Base-by-base conservation (phyloP, 2,888 invertebrate species). In the Chirona hameri region DNA sequence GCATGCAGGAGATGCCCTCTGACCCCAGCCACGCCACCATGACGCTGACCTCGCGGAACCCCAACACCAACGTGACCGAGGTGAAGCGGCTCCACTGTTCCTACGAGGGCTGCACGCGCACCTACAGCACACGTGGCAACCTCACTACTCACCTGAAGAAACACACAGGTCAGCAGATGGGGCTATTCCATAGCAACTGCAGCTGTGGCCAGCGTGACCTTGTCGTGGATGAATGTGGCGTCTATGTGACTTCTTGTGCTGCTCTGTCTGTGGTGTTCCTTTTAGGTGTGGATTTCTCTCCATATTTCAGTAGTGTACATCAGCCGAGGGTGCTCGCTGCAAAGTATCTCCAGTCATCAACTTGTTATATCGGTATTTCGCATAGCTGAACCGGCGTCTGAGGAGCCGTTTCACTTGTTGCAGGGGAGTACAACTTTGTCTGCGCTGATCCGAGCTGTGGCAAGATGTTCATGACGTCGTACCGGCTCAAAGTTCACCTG, bases 81-180 rank as follows among this genome's bases (percentile, higher is more conserved):
- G 79, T 79, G 27, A 48, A 79, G 79, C 84, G 85, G 48, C 96
- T 94, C 88, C 92, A 91, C 87, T 98, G 97, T 89, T 94, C 96
- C 89, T 96, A 93, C 89, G 93, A 94, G 84, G 95, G 95, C 27
- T 97, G 97, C 88, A 91, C 91, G 84, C 91, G 96, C 86, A 95
- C 95, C 83, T 97, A 97, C 88, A 97, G 96, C 88, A 97, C 97
- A 12, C 93, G 95, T 85, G 97, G 97, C 82, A 98, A 98, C 89
- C 90, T 98, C 85, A 92, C 96, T 87, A 97, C 97, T 84, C 98
- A 98, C 89, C 93, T 96, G 91, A 98, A 97, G 90, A 96, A 96
- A 83, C 97, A 98, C 87, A 95, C 94, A 93, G 97, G 97, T 96
- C 90, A 86, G 86, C n/a, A n/a, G n/a, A n/a, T n/a, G n/a, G n/a